phyloP scores from a whole-genome alignment of 2,888 invertebrate genomes.

The Drosophila ustulata region DNA sequence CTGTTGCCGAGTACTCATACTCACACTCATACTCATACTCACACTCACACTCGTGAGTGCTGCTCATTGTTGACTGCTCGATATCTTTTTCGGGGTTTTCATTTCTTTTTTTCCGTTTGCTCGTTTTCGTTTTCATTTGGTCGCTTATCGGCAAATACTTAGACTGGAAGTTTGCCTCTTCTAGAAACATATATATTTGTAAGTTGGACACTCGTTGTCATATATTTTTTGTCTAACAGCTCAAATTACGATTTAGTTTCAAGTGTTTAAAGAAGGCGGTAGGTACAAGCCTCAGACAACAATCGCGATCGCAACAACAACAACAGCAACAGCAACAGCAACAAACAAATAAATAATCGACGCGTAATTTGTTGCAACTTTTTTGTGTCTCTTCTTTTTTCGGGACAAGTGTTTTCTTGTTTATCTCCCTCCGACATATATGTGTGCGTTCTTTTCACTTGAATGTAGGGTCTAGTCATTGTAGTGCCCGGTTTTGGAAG shows the following conservation, averaged over 20 bases:
- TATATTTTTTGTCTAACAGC: slow-evolving; percentile 78
- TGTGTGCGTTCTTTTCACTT: neutral
- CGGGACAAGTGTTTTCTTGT: slow-evolving; percentile 24
- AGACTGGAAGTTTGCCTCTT: slow-evolving; percentile 7
- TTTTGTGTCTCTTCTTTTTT: slow-evolving; percentile 9
- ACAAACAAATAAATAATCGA: slow-evolving; percentile 70
- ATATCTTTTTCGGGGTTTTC: slow-evolving; percentile 49
- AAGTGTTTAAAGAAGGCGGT: slow-evolving; percentile 69
- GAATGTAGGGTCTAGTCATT: neutral
- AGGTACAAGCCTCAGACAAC: slow-evolving; percentile 51
- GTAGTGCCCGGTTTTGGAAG: neutral
- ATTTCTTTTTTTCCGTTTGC: slow-evolving; percentile 19
- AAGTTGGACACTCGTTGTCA: slow-evolving; percentile 63
- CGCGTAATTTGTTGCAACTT: slow-evolving; percentile 68
- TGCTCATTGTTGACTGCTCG: slow-evolving; percentile 34
- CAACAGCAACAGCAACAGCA: slow-evolving; percentile 40
- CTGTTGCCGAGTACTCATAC: slow-evolving; percentile 11
- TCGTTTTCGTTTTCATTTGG: slow-evolving; percentile 13
- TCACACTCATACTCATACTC: neutral
- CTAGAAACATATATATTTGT: slow-evolving; percentile 17
- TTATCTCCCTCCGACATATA: slow-evolving; percentile 21
- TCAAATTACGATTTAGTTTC: slow-evolving; percentile 80
- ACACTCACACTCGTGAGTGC: neutral
- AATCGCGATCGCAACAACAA: slow-evolving; percentile 26
- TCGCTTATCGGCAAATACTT: slow-evolving; percentile 30